Conservation (phyloP, 2,113 vertebrate species). For the Caranx ignobilis region DNA sequence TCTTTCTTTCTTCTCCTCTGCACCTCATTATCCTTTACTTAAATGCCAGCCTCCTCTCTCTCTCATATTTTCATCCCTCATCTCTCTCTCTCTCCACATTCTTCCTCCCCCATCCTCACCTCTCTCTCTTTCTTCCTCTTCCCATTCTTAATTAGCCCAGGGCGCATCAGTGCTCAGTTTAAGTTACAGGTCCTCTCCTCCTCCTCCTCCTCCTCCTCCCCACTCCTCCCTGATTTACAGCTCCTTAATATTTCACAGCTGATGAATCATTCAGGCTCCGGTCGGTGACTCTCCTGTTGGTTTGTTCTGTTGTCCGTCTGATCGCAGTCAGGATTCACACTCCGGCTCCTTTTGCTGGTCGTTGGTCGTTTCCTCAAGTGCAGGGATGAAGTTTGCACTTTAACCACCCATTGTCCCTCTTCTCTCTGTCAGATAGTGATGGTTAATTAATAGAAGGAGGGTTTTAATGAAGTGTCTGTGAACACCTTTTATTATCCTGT, state of each 20-base stretch:
- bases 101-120: background rate
- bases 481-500: background rate
- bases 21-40: slow-evolving; percentile 36
- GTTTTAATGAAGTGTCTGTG: background rate
- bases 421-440: background rate
- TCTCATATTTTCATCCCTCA: background rate
- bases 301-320: slow-evolving; percentile 11
- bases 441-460: background rate
- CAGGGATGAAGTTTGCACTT: background rate
- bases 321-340: slow-evolving; percentile 2
- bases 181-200: slow-evolving; percentile 67
- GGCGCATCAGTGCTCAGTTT: slow-evolving; percentile 65
- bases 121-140: slow-evolving; percentile 6
- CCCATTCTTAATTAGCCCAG: slow-evolving; percentile 61
- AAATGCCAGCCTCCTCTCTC: slow-evolving; percentile 45
- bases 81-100: background rate
- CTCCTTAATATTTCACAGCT: slow-evolving; percentile 75
- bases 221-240: slow-evolving; percentile 70
- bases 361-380: background rate
- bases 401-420: background rate
- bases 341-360: background rate
- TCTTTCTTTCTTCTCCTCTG: background rate
- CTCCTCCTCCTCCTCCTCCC: slow-evolving; percentile 39
- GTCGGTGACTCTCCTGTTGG: slow-evolving; percentile 37
- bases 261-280: slow-evolving; percentile 72